Evolutionary conservation across 2,888 invertebrate species (phyloP).

Genomic region (Schizotus pectinicornis): DNA sequence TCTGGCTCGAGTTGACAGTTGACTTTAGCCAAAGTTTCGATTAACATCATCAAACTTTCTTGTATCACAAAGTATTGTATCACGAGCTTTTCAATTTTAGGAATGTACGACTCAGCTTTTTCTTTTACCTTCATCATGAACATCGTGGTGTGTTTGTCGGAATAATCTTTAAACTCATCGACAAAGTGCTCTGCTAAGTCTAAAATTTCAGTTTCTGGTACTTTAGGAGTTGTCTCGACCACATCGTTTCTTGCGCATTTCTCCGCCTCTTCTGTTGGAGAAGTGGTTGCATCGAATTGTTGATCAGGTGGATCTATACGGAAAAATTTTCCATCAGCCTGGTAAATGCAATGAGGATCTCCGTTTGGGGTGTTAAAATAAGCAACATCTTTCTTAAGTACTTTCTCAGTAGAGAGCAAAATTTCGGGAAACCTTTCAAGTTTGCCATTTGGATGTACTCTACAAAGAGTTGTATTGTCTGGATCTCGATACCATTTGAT

Average conservation of each 20-base stretch:
- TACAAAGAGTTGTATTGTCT: too few relatives aligned
- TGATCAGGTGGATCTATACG: too few relatives aligned
- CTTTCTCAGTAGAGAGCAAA: too few relatives aligned
- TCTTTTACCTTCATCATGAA: neutral
- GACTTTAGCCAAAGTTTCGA: constrained; percentile 17
- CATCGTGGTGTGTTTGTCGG: neutral
- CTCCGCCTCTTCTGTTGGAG: neutral
- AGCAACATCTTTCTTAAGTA: too few relatives aligned
- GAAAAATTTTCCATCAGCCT: too few relatives aligned
- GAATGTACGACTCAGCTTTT: constrained; percentile 1
- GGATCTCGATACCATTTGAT: too few relatives aligned
- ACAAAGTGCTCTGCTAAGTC: constrained; percentile 11
- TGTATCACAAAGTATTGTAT: constrained; percentile 17
- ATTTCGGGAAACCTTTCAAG: too few relatives aligned
- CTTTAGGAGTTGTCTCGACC: neutral
- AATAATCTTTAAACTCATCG: constrained; percentile 6
- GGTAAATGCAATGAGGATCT: too few relatives aligned
- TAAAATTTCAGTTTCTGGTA: constrained; percentile 6
- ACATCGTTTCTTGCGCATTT: too few relatives aligned
- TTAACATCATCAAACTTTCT: constrained; percentile 17
- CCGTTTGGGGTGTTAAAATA: too few relatives aligned
- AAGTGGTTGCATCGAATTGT: too few relatives aligned
- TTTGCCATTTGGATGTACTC: too few relatives aligned
- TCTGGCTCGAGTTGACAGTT: constrained; percentile 6
- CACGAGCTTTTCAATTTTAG: neutral